A percentile compares a stretch with the other conserved stretches of the same genome.
These are phyloP conservation scores for Triplophysa dalaica DNA, from an alignment of 2,113 vertebrate species.

Conservation along the genomic window DNA sequence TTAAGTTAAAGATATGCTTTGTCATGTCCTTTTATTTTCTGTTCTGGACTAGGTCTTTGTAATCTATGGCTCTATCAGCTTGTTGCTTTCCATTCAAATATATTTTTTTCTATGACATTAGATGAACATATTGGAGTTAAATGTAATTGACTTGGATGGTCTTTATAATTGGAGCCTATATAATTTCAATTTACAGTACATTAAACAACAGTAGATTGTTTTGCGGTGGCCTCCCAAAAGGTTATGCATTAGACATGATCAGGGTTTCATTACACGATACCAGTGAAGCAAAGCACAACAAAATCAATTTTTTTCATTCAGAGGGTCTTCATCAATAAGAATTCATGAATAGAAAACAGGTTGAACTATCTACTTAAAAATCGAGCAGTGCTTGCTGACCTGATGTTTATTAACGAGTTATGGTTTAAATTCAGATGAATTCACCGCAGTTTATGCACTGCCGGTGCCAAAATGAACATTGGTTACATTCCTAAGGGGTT, in stretches of 20 bases:
- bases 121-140: background rate
- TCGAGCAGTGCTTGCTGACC: background rate
- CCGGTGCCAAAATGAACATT: conserved; percentile 16
- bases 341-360: conserved; percentile 37
- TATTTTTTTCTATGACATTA: background rate
- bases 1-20: background rate
- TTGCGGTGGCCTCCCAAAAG: conserved; percentile 5
- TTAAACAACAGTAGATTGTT: conserved; percentile 18
- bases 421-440: conserved; percentile 36
- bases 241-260: conserved; percentile 1
- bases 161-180: conserved; percentile 10
- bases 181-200: conserved; percentile 13
- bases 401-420: conserved; percentile 39
- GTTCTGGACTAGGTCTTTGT: background rate
- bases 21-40: background rate
- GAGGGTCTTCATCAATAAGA: conserved; percentile 32
- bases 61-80: background rate
- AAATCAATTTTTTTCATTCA: conserved; percentile 28
- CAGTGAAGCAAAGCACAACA: conserved; percentile 27
- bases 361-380: conserved; percentile 45
- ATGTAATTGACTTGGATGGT: background rate
- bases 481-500: conserved; percentile 11
- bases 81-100: background rate
- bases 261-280: conserved; percentile 20
- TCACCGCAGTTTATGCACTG: conserved; percentile 20